Evolutionary conservation across 2,888 invertebrate genomes (phyloP), one percentile per base, ranked within the genome.

Genomic region (Eilema griseolum): DNA sequence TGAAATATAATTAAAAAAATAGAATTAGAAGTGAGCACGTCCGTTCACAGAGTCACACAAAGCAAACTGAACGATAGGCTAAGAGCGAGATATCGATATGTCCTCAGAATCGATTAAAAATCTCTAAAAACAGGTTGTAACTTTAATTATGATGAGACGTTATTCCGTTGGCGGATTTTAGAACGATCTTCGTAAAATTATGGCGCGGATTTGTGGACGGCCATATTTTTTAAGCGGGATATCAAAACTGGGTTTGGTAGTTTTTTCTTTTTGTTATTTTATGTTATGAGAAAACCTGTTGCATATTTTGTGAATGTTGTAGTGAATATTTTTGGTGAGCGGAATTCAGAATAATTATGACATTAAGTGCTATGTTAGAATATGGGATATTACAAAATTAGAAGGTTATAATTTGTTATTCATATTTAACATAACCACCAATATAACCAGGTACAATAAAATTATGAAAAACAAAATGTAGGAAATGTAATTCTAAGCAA

Each of bases 111-210:
- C 86, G 88, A 87, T 85, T 83, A 83, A 84, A 82, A 82, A 83
- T 77, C 83, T 81, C 77, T 79, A 80, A 76, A 84, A 88, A 86
- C 86, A 76, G 84, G 89, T 86, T 85, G 74, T 71, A 65, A 68
- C 69, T 75, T 74, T 77, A 79, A 83, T 79, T 80, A 87, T 83
- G 79, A 88, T 84, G 85, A 82, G 79, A 85, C 86, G 93, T 90
- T 91, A 88, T 90, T 89, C 90, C 92, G 90, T 92, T 93, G 93
- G 87, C 90, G 92, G 93, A 92, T 94, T 94, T 91, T 86, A 91
- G 93, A 90, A 90, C 82, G 89, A 90, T 81, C 81, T 81, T 78
- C 75, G 82, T 90, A 93, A 87, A 90, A 87, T 82, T 41, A 82
- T 78, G 82, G 84, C 86, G 88, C 86, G 84, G 87, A 87, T 86